phyloP scores from a whole-genome alignment of 1,140 invertebrate genomes.

The Episyrphus balteatus region DNA sequence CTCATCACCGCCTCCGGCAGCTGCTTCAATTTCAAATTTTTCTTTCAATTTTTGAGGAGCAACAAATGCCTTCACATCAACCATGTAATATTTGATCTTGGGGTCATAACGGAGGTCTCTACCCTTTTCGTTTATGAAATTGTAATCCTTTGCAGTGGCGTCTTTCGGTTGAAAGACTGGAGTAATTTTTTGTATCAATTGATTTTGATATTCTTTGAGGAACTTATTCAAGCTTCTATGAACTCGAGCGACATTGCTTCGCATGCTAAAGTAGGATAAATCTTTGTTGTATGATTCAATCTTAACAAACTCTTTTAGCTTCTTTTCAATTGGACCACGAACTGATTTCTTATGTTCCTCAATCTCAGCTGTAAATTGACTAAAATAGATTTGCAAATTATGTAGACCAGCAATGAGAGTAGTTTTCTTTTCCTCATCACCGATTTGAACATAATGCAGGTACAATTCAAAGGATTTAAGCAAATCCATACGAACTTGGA shows the following conservation, averaged over 20 bases:
- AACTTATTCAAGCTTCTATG: conserved; percentile 79
- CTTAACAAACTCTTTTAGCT: conserved; percentile 86
- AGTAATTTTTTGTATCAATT: conserved; percentile 36
- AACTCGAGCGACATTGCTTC: conserved; percentile 74
- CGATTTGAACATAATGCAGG: conserved; percentile 15
- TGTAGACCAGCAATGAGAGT: conserved; percentile 57
- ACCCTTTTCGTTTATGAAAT: conserved; percentile 21
- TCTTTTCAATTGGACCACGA: conserved; percentile 75
- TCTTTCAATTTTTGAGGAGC: conserved; percentile 15
- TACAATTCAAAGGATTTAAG: conserved; percentile 40
- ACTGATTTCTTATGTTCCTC: conserved; percentile 50
- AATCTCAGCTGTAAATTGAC: conserved; percentile 61
- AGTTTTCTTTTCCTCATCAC: not conserved
- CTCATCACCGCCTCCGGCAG: conserved; percentile 3
- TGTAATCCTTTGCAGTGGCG: conserved; percentile 26
- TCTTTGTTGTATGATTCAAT: conserved; percentile 91
- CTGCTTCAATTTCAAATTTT: conserved; percentile 9
- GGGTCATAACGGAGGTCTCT: conserved; percentile 14
- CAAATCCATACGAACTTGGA: conserved; percentile 63
- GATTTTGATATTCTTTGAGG: conserved; percentile 64
- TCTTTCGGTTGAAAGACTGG: conserved; percentile 31
- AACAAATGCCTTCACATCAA: conserved; percentile 22
- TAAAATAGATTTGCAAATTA: conserved; percentile 80
- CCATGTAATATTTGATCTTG: conserved; percentile 14
- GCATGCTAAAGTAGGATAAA: conserved; percentile 88